Evolutionary conservation across 2,888 invertebrate species (phyloP).

Genomic region (Homarus gammarus): DNA sequence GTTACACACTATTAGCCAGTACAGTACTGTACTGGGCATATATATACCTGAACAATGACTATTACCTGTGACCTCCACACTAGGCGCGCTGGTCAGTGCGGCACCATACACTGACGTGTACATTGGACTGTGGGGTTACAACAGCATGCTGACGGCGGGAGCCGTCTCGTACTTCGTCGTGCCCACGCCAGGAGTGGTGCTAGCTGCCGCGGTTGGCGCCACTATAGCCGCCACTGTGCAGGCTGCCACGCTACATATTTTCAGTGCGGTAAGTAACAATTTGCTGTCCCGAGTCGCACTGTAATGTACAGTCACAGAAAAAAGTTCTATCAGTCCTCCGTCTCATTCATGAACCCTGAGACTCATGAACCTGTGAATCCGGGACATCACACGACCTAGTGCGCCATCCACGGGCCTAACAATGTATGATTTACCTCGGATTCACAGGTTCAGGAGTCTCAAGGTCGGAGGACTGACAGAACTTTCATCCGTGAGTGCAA

Average conservation of each 20-base stretch:
- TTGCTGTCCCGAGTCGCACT: neutral
- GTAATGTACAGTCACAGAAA: no score
- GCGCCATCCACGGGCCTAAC: no score
- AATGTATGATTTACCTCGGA: no score
- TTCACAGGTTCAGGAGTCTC: no score
- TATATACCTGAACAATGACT: neutral
- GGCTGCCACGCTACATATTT: constrained; percentile 60
- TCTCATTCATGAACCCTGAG: no score
- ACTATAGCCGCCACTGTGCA: constrained; percentile 46
- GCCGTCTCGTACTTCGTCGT: constrained; percentile 59
- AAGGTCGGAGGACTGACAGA: no score
- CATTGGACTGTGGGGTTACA: constrained; percentile 71
- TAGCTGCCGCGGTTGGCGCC: constrained; percentile 51
- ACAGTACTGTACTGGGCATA: no score
- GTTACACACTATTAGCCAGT: neutral
- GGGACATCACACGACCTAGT: no score
- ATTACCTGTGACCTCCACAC: neutral
- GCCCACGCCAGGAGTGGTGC: constrained; percentile 27
- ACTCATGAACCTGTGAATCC: no score
- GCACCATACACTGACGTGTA: constrained; percentile 62
- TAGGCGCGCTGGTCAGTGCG: constrained; percentile 46
- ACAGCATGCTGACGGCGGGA: constrained; percentile 59
- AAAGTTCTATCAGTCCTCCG: no score
- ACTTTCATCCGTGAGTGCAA: no score
- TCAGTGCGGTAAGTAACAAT: constrained; percentile 42